Conservation (phyloP, 2,888 invertebrate genomes). For the Cerceris ruficornis region DNA sequence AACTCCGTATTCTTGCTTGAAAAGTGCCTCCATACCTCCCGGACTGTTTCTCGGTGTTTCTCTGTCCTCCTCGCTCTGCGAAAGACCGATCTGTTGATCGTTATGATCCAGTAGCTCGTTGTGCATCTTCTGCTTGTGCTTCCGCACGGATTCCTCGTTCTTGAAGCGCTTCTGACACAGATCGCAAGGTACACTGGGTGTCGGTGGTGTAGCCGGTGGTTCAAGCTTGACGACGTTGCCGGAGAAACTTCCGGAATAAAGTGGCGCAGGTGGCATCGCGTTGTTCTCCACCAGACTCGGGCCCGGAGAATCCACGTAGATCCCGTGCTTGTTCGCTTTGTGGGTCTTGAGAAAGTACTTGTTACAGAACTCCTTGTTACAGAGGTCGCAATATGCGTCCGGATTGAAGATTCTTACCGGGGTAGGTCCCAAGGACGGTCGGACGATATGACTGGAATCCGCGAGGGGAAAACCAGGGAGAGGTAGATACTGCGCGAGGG, state of each 20-base stretch:
- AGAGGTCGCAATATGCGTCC: slow-evolving; percentile 98
- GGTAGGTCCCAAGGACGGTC: slow-evolving; percentile 83
- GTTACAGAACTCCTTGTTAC: slow-evolving; percentile 99
- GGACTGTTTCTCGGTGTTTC: slow-evolving; percentile 73
- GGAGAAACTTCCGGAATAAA: slow-evolving; percentile 36
- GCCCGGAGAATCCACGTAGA: slow-evolving; percentile 86
- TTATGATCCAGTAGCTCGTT: slow-evolving; percentile 79
- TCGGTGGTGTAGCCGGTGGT: slow-evolving; percentile 70
- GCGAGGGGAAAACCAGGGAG: slow-evolving; percentile 83
- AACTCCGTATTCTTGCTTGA: slow-evolving; percentile 77
- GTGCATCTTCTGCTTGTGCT: slow-evolving; percentile 87
- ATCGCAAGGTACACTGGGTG: slow-evolving; percentile 84
- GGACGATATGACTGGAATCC: slow-evolving; percentile 76
- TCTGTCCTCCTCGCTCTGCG: slow-evolving; percentile 67
- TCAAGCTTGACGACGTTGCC: slow-evolving; percentile 68
- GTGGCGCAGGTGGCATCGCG: slow-evolving; percentile 49
- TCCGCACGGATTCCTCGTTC: slow-evolving; percentile 87
- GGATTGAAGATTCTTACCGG: slow-evolving; percentile 93
- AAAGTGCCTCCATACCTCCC: slow-evolving; percentile 75
- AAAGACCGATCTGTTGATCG: slow-evolving; percentile 43
- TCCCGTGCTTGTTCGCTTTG: slow-evolving; percentile 98
- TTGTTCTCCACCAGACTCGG: slow-evolving; percentile 72
- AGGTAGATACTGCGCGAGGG: slow-evolving; percentile 81
- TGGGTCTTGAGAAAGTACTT: slow-evolving; percentile 99
- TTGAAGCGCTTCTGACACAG: slow-evolving; percentile 89